Conservation (phyloP, 2,113 vertebrate species). For the Rhinolophus sinicus region DNA sequence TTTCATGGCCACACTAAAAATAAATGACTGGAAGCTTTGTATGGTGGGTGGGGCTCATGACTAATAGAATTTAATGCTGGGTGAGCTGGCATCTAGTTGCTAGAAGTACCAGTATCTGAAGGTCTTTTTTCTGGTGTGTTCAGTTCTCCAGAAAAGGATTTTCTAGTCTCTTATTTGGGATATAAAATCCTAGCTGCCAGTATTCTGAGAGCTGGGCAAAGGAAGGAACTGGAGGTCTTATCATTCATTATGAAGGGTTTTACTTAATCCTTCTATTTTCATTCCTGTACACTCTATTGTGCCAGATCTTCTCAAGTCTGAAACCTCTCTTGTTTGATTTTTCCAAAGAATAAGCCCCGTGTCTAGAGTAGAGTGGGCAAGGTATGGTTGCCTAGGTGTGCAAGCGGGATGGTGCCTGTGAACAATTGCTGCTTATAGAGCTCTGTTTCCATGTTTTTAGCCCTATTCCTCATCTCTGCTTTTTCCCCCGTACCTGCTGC, state of each 20-base stretch:
- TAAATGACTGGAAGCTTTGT: background rate
- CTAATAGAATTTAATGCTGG: background rate
- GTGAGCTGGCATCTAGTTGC: background rate
- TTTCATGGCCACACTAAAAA: background rate
- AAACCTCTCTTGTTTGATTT: background rate
- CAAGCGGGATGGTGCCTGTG: background rate
- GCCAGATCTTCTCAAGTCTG: background rate
- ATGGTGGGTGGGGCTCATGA: background rate
- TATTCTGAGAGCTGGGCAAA: background rate
- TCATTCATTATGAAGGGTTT: constrained; percentile 7
- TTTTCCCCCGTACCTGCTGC: background rate
- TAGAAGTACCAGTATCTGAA: background rate
- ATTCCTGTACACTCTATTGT: background rate
- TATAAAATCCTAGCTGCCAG: background rate
- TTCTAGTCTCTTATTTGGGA: constrained; percentile 23
- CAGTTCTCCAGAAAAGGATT: background rate
- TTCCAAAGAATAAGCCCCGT: background rate
- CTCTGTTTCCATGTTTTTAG: background rate
- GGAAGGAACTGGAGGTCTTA: background rate
- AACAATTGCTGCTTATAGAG: background rate
- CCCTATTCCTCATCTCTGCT: background rate
- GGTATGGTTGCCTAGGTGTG: background rate
- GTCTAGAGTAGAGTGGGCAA: background rate
- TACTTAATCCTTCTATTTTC: constrained; percentile 32
- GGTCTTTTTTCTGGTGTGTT: background rate